A percentile compares a stretch with the other conserved stretches of the same genome.
Evolutionary conservation across 2,797 vertebrate species (phyloP).

Genomic region (Eulemur rubriventer): DNA sequence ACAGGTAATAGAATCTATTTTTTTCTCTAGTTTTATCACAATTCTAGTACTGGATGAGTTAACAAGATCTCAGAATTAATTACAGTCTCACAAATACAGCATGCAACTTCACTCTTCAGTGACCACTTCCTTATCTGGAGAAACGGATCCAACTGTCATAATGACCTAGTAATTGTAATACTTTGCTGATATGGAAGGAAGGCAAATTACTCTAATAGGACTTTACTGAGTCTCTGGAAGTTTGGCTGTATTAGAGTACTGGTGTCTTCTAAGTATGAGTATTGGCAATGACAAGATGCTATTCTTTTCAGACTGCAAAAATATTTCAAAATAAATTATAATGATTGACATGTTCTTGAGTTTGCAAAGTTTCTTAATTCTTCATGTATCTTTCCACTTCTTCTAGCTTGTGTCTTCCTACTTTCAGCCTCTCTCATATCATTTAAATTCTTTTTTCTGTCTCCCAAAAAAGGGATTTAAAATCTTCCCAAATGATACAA

Average conservation of each 20-base stretch:
- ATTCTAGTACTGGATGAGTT: neutral
- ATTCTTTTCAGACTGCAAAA: conserved; percentile 13
- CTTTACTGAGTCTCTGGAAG: neutral
- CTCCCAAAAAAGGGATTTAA: neutral
- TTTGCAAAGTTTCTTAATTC: conserved; percentile 39
- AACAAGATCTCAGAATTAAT: conserved; percentile 18
- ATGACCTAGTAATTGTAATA: neutral
- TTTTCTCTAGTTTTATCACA: neutral
- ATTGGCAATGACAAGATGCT: neutral
- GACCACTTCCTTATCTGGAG: neutral
- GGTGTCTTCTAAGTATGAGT: neutral
- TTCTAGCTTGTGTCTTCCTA: conserved; percentile 17
- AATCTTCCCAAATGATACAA: conserved; percentile 29
- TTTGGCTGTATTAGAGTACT: neutral
- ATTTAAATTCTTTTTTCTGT: conserved; percentile 43
- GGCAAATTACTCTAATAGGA: neutral
- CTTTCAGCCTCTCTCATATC: conserved; percentile 43
- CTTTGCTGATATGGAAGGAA: neutral
- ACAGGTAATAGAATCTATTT: neutral
- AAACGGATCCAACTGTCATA: neutral
- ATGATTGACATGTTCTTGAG: conserved; percentile 35
- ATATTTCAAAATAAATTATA: conserved; percentile 33
- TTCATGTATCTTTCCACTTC: conserved; percentile 34
- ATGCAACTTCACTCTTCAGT: neutral
- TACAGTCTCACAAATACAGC: neutral